These are phyloP conservation scores for Melanotaenia boesemani DNA, from an alignment of 2,797 vertebrate species.

Conservation along the genomic window DNA sequence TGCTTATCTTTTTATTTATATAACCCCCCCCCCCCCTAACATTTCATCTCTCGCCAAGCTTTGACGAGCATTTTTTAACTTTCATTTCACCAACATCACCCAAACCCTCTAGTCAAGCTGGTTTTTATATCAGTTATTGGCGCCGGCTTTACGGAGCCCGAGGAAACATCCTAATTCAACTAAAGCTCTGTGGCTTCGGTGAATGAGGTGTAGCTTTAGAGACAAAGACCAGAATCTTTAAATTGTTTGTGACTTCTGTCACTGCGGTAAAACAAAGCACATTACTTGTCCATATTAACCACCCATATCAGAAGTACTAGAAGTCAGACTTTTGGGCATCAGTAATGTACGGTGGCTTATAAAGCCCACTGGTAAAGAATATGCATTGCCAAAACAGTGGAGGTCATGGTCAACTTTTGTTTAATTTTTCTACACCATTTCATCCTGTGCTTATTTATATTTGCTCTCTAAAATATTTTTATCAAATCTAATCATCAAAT, in stretches of 20 bases:
- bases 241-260: conserved; percentile 23
- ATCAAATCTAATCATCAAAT: too few relatives aligned
- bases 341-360: too few relatives aligned
- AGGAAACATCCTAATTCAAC: conserved; percentile 43
- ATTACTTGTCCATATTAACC: conserved; percentile 1
- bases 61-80: conserved; percentile 79
- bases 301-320: conserved; percentile 15
- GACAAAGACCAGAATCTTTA: conserved; percentile 32
- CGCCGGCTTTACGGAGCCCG: conserved; percentile 48
- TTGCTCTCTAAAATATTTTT: too few relatives aligned
- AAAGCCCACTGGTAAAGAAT: too few relatives aligned
- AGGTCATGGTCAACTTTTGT: too few relatives aligned
- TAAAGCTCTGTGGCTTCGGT: conserved; percentile 41
- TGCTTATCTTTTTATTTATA: not conserved
- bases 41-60: too few relatives aligned
- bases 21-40: too few relatives aligned
- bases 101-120: conserved; percentile 70
- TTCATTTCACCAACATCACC: conserved; percentile 85
- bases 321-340: not conserved
- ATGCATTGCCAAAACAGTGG: too few relatives aligned
- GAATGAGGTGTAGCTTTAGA: conserved; percentile 47
- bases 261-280: conserved; percentile 12
- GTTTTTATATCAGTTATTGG: conserved; percentile 64
- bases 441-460: too few relatives aligned
- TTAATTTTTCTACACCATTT: too few relatives aligned